These are phyloP conservation scores for Xyliphius kryptos DNA, from an alignment of 2,113 vertebrate genomes.

Conservation along the genomic window DNA sequence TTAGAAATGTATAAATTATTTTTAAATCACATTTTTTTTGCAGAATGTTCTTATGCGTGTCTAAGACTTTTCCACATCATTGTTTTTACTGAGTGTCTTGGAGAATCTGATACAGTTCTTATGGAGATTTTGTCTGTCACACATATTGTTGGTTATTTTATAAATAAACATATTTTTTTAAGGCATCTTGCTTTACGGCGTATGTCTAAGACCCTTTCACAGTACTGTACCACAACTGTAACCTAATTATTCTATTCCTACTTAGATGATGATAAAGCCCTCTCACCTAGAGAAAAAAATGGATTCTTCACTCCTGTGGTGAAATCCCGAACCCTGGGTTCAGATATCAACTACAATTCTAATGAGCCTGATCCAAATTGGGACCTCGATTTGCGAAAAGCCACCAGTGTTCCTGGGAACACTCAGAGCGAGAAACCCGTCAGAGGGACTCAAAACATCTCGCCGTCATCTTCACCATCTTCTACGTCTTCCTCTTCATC, in stretches of 20 bases:
- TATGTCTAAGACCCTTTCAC: too few relatives aligned
- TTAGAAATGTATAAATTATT: too few relatives aligned
- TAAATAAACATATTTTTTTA: too few relatives aligned
- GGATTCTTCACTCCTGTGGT: constrained; percentile 72
- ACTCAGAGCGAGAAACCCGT: constrained; percentile 48
- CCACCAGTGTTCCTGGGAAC: constrained; percentile 60
- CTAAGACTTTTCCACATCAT: too few relatives aligned
- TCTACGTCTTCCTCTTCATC: constrained; percentile 33
- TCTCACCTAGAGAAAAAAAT: constrained; percentile 64
- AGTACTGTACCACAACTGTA: neutral
- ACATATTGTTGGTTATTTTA: too few relatives aligned
- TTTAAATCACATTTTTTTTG: too few relatives aligned
- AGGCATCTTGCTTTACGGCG: too few relatives aligned
- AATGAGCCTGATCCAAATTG: constrained; percentile 77
- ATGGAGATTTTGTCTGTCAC: too few relatives aligned
- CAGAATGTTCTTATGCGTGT: too few relatives aligned
- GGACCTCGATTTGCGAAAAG: constrained; percentile 68
- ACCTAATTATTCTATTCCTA: neutral
- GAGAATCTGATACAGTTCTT: too few relatives aligned
- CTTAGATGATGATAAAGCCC: constrained; percentile 74
- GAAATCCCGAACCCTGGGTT: constrained; percentile 75
- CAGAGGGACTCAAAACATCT: constrained; percentile 37
- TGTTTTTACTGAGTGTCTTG: too few relatives aligned
- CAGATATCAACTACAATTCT: constrained; percentile 77
- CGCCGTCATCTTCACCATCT: constrained; percentile 30